Conservation (phyloP, 1,140 invertebrate genomes). For the Aphaenogaster floridana region DNA sequence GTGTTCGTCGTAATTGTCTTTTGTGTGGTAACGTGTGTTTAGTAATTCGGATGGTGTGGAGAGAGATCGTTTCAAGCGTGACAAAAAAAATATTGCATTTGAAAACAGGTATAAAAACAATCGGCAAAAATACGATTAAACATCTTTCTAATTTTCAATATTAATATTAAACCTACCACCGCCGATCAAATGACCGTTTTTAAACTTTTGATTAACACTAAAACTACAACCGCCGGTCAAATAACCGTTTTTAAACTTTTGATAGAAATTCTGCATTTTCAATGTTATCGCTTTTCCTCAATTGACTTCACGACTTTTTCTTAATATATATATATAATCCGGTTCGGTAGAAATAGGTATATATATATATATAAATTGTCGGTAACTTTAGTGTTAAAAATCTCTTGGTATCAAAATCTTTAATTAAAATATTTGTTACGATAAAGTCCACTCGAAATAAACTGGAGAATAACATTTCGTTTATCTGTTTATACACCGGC, state of each 20-base stretch:
- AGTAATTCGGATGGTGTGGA: neutral
- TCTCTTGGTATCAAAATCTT: neutral
- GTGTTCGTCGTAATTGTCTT: neutral
- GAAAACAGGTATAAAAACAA: too few relatives aligned
- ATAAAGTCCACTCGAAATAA: conserved; percentile 17
- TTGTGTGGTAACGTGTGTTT: neutral
- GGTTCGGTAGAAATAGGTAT: too few relatives aligned
- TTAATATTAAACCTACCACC: neutral
- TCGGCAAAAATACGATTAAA: neutral
- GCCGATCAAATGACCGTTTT: too few relatives aligned
- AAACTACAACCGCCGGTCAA: too few relatives aligned
- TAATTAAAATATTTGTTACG: conserved; percentile 31
- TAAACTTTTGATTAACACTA: too few relatives aligned
- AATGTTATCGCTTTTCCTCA: too few relatives aligned
- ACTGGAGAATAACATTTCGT: neutral
- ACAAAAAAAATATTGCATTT: neutral
- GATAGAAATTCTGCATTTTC: too few relatives aligned
- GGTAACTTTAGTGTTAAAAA: neutral
- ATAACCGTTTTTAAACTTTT: too few relatives aligned
- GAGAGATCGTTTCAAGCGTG: neutral
- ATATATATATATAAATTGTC: too few relatives aligned
- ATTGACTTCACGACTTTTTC: too few relatives aligned
- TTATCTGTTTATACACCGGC: neutral
- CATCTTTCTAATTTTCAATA: neutral
- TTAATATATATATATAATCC: too few relatives aligned